Percentiles rank a stretch among this genome's conserved stretches.
Conservation (phyloP, 2,888 invertebrate genomes). For the Abscondita cerata region DNA sequence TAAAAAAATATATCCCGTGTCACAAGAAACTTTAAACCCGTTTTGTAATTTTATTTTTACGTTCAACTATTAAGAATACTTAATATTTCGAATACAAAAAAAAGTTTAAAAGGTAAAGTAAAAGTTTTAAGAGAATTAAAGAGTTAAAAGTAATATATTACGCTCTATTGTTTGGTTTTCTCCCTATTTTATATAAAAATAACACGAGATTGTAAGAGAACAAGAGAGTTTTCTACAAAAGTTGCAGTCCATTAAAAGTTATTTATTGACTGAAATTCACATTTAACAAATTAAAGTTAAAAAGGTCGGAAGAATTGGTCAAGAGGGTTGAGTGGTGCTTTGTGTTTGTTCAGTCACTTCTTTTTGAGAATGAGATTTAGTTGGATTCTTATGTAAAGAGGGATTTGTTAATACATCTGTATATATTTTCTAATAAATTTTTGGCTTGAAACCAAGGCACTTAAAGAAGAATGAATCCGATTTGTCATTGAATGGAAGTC, state of each 20-base stretch:
- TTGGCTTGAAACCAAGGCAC: background rate
- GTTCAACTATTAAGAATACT: no score
- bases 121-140: slow-evolving; percentile 32
- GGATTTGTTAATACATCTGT: slow-evolving; percentile 22
- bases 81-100: no score
- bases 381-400: slow-evolving; percentile 22
- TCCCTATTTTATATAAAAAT: slow-evolving; percentile 31
- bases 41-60: no score
- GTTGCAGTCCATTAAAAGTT: slow-evolving; percentile 39
- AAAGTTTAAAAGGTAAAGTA: slow-evolving; percentile 1
- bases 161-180: slow-evolving; percentile 29
- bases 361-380: slow-evolving; percentile 32
- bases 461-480: background rate
- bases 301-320: slow-evolving; percentile 42
- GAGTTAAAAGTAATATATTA: slow-evolving; percentile 31
- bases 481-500: slow-evolving; percentile 21
- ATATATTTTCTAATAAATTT: slow-evolving; percentile 22
- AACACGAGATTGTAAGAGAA: slow-evolving; percentile 31
- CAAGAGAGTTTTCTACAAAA: slow-evolving; percentile 31
- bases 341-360: slow-evolving; percentile 35
- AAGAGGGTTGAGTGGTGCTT: slow-evolving; percentile 35
- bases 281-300: slow-evolving; percentile 40
- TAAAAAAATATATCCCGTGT: no score
- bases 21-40: no score
- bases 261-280: slow-evolving; percentile 39